Percentiles rank a stretch among this genome's conserved stretches.
Conservation (phyloP, 2,797 vertebrate species). For the Columba guinea region DNA sequence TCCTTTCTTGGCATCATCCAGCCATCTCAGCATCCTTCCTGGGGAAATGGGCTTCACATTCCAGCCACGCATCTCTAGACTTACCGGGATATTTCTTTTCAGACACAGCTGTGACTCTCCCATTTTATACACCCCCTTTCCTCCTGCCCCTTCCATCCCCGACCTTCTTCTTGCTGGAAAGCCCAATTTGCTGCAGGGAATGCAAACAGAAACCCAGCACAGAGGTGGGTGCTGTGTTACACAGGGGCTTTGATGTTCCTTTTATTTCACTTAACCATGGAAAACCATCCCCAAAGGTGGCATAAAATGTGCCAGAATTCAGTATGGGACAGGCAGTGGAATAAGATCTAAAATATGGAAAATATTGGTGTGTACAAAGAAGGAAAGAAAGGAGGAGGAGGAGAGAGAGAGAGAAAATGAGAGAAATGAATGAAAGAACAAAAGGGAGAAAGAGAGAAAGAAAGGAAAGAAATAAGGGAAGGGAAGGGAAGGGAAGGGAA, state of each 20-base stretch:
- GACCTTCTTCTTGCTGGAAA: neutral
- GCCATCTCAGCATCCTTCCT: slow-evolving; percentile 2
- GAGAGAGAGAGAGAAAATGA: neutral
- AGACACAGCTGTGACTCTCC: neutral
- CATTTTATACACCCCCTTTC: neutral
- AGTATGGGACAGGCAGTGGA: neutral
- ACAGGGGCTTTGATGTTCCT: neutral
- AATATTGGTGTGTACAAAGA: neutral
- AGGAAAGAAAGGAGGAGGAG: neutral
- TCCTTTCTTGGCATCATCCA: neutral
- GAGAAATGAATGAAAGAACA: too few species aligned
- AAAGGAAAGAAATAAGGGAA: neutral
- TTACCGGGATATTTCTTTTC: neutral
- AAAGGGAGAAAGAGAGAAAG: too few species aligned
- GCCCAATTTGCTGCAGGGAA: slow-evolving; percentile 6
- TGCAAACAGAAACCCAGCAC: neutral
- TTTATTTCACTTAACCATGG: slow-evolving; percentile 21
- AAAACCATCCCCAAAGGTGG: slow-evolving; percentile 6
- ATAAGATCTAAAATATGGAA: neutral
- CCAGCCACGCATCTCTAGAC: neutral
- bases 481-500: accelerated
- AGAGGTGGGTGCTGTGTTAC: neutral
- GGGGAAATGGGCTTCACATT: slow-evolving; percentile 12
- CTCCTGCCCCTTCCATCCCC: neutral
- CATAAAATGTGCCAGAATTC: slow-evolving; percentile 24